Evolutionary conservation across 1,140 invertebrate species (phyloP).

Genomic region (Formica selysi): DNA sequence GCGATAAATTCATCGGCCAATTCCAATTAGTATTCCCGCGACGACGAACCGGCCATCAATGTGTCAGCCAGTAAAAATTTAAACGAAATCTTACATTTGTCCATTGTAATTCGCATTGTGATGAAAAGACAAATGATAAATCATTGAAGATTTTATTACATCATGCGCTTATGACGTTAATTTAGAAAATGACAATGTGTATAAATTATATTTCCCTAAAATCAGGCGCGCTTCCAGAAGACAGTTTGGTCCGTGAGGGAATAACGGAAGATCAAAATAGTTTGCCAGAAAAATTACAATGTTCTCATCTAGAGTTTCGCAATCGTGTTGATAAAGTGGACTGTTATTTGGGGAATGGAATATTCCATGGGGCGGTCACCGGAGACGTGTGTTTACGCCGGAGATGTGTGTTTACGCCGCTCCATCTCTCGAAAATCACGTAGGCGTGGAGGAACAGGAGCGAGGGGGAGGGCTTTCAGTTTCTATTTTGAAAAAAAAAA

Average conservation of each 20-base stretch:
- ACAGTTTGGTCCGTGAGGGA: not conserved
- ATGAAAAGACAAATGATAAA: not conserved
- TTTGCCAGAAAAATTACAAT: not conserved
- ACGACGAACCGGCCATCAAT: conserved; percentile 3
- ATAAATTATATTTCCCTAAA: not conserved
- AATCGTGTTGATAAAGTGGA: conserved; percentile 55
- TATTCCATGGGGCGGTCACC: conserved; percentile 14
- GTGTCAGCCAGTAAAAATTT: not conserved
- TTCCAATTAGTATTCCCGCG: conserved; percentile 61
- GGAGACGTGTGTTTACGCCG: conserved; percentile 38
- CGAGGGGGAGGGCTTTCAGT: not conserved
- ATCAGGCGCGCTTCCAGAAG: not conserved
- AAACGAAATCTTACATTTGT: not conserved
- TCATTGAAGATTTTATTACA: not conserved
- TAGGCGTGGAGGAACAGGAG: conserved; percentile 15
- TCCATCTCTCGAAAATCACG: conserved; percentile 43
- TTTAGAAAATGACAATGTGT: not conserved
- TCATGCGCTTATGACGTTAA: not conserved
- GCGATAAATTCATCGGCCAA: conserved; percentile 69
- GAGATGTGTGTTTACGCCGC: conserved; percentile 42
- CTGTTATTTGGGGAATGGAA: conserved; percentile 54
- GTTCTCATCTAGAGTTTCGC: not conserved
- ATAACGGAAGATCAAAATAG: conserved; percentile 38
- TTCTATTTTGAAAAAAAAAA: conserved; percentile 60
- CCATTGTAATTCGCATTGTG: not conserved